Evolutionary conservation across 2,113 vertebrate genomes (phyloP).

Genomic region (Felis catus): F.catus_Fca126_mat1.0 CM031413.1:127742501-127743000

Average conservation of each 20-base stretch:
- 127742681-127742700: background rate
- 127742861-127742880: background rate
- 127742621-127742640: constrained; percentile 30
- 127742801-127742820: background rate
- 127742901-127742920: background rate
- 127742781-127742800: background rate
- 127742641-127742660: background rate
- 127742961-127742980: constrained; percentile 52
- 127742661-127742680: constrained; percentile 1
- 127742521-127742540: background rate
- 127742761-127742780: background rate
- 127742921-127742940: background rate
- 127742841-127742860: background rate
- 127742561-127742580: constrained; percentile 14
- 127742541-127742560: background rate
- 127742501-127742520: background rate
- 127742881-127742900: background rate
- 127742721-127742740: background rate
- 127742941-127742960: constrained; percentile 15
- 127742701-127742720: background rate
- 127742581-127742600: constrained; percentile 34
- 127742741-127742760: background rate
- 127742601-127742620: constrained; percentile 59
- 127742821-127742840: background rate
- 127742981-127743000: background rate